These are phyloP conservation scores for Pentalonia nigronervosa DNA, from an alignment of 1,140 invertebrate genomes.

Conservation along the genomic window DNA sequence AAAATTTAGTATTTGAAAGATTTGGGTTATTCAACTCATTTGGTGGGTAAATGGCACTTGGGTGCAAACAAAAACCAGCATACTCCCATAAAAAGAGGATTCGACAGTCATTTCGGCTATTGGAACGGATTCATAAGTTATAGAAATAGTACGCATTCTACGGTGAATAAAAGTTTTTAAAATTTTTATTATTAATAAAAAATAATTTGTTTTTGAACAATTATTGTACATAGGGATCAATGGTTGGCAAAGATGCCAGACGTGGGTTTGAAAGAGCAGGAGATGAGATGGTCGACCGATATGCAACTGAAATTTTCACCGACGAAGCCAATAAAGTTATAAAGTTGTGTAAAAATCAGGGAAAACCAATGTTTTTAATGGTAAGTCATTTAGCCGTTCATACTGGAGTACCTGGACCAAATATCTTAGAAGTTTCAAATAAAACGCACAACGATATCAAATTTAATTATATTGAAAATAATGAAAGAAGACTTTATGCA, in stretches of 20 bases:
- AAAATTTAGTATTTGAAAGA: constrained; percentile 67
- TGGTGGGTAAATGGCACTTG: constrained; percentile 78
- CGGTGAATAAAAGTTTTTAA: constrained; percentile 59
- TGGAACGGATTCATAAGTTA: constrained; percentile 72
- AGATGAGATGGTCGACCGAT: constrained; percentile 63
- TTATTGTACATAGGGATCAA: not conserved
- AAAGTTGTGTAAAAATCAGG: constrained; percentile 64
- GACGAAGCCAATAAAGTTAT: constrained; percentile 68
- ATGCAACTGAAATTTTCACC: constrained; percentile 71
- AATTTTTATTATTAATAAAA: not conserved
- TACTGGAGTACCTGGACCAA: constrained; percentile 70
- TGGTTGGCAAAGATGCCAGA: constrained; percentile 35
- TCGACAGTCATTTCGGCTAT: constrained; percentile 73
- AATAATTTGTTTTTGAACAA: not conserved
- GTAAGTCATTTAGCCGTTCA: constrained; percentile 83
- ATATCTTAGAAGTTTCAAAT: constrained; percentile 77
- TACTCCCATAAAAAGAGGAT: constrained; percentile 71
- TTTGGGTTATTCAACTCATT: constrained; percentile 72
- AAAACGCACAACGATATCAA: constrained; percentile 73
- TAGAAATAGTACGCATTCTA: constrained; percentile 68
- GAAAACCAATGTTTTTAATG: constrained; percentile 78
- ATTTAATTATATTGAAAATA: constrained; percentile 79
- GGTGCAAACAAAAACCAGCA: constrained; percentile 71
- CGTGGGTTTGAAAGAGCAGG: constrained; percentile 62
- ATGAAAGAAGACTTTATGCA: constrained; percentile 78